phyloP scores from a whole-genome alignment of 2,888 invertebrate genomes.

The Agrochola lychnidis region DNA sequence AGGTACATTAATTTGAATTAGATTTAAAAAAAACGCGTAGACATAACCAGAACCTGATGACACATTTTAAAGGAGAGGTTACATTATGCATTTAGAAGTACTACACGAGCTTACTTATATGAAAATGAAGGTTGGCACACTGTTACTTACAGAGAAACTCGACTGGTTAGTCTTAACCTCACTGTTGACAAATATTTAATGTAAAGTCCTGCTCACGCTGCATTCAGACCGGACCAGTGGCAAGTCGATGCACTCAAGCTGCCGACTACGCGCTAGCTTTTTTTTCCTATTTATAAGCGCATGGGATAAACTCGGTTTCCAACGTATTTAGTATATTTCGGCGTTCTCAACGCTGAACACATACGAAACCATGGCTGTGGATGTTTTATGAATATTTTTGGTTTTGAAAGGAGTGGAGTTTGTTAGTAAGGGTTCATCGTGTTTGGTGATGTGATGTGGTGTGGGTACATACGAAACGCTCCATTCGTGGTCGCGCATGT shows the following conservation, averaged over 20 bases:
- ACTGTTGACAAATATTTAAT: conserved; percentile 64
- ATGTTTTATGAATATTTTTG: conserved; percentile 33
- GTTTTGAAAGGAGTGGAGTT: conserved; percentile 44
- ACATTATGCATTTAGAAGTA: conserved; percentile 1
- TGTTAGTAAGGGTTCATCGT: conserved; percentile 75
- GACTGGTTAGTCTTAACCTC: conserved; percentile 33
- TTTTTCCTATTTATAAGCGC: conserved; percentile 72
- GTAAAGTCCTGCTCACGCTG: conserved; percentile 70
- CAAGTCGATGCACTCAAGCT: conserved; percentile 77
- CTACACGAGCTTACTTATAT: conserved; percentile 4
- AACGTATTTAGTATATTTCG: conserved; percentile 58
- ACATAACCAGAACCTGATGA: not conserved
- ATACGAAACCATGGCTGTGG: conserved; percentile 60
- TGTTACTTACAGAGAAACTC: conserved; percentile 34
- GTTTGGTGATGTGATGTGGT: conserved; percentile 39
- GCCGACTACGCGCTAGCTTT: conserved; percentile 67
- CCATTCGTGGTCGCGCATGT: conserved; percentile 90
- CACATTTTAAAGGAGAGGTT: conserved; percentile 13
- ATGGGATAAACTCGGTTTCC: conserved; percentile 60
- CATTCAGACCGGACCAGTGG: conserved; percentile 73
- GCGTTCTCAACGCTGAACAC: conserved; percentile 55
- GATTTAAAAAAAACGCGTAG: not conserved
- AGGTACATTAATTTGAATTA: not conserved
- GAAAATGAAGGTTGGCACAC: conserved; percentile 43
- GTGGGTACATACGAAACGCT: conserved; percentile 90